Evolutionary conservation across 2,797 vertebrate genomes (phyloP).

Genomic region (Argentina silus): DNA sequence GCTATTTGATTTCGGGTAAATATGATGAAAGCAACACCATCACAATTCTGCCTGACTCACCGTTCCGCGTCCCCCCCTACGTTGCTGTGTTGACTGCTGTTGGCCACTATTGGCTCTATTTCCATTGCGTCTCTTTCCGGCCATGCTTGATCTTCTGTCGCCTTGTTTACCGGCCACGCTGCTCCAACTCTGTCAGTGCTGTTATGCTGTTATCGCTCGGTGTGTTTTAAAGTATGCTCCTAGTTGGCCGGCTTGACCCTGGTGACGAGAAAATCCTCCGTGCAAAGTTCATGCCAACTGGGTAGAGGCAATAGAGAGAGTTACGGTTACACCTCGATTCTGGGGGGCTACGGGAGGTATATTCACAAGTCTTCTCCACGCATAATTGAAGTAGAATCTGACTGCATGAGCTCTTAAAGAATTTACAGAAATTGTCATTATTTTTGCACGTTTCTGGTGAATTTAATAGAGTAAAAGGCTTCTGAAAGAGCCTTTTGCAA

Average conservation of each 20-base stretch:
- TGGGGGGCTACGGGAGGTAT: too few species aligned
- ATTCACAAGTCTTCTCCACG: not conserved
- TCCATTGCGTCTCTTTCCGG: constrained; percentile 71
- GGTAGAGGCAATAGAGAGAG: constrained; percentile 9
- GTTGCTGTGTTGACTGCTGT: constrained; percentile 44
- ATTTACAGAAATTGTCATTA: not conserved
- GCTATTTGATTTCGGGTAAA: too few species aligned
- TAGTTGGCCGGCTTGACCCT: constrained; percentile 51
- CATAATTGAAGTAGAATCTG: not conserved
- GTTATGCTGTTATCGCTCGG: constrained; percentile 15
- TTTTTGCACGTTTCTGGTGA: too few species aligned
- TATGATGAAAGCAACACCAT: too few species aligned
- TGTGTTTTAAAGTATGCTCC: constrained; percentile 31
- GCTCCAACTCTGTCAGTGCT: constrained; percentile 19
- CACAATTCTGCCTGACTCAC: constrained; percentile 42
- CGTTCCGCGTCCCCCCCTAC: constrained; percentile 39
- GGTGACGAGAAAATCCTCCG: constrained; percentile 64
- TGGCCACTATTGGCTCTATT: constrained; percentile 51
- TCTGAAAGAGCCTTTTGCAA: constrained; percentile 11
- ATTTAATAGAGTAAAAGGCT: not conserved
- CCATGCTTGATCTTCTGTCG: constrained; percentile 63
- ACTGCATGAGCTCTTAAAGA: too few species aligned
- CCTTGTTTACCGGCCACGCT: not conserved
- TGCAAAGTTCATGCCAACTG: constrained; percentile 73
- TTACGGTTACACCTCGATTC: not conserved